These are phyloP conservation scores for Drosophila chauvacae DNA, from an alignment of 1,140 invertebrate genomes.

Conservation along the genomic window DNA sequence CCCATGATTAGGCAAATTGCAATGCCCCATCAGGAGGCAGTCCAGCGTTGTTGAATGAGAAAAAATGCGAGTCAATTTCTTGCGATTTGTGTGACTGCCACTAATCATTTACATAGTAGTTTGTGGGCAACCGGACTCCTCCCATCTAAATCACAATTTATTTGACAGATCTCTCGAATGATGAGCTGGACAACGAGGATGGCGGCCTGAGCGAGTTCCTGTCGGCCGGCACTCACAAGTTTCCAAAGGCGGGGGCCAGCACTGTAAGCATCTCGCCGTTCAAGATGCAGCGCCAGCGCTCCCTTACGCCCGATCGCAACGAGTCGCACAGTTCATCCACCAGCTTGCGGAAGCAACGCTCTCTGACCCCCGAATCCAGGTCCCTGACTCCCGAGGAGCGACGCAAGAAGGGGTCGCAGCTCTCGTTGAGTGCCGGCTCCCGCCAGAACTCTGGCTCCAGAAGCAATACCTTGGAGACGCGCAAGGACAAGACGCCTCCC, in stretches of 20 bases:
- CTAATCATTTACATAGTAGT: background rate
- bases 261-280: slow-evolving; percentile 67
- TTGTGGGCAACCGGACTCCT: background rate
- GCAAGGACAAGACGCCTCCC: slow-evolving; percentile 69
- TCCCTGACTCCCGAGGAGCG: slow-evolving; percentile 81
- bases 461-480: slow-evolving; percentile 76
- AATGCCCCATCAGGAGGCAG: background rate
- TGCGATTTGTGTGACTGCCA: background rate
- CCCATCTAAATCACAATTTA: background rate
- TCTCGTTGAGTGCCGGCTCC: slow-evolving; percentile 65
- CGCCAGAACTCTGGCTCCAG: slow-evolving; percentile 78
- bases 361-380: slow-evolving; percentile 80
- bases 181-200: slow-evolving; percentile 82
- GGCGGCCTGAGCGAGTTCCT: slow-evolving; percentile 72
- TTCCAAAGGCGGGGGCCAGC: slow-evolving; percentile 39
- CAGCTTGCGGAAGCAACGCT: slow-evolving; percentile 79
- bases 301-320: slow-evolving; percentile 79
- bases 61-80: slow-evolving; percentile 3
- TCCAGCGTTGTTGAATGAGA: slow-evolving; percentile 6
- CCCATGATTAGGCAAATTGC: slow-evolving; percentile 15
- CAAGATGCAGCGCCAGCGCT: slow-evolving; percentile 75
- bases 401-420: slow-evolving; percentile 77
- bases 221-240: slow-evolving; percentile 68
- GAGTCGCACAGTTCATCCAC: slow-evolving; percentile 79
- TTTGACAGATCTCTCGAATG: slow-evolving; percentile 80